These are phyloP conservation scores for Pachypanchax playfairii DNA, from an alignment of 2,113 vertebrate genomes.

Conservation along the genomic window DNA sequence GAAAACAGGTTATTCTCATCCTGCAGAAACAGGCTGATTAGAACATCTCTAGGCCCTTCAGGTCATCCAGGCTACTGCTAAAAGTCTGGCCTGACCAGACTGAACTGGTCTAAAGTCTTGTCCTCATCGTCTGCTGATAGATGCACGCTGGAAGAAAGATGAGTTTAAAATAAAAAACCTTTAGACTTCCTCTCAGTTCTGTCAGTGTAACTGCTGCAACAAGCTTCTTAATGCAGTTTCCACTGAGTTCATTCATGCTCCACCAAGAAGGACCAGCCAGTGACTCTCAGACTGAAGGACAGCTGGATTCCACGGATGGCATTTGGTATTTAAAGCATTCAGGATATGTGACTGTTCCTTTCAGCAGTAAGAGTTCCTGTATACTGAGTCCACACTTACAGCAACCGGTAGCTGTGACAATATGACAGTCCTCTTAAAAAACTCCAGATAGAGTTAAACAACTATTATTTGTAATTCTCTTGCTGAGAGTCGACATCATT, in stretches of 20 bases:
- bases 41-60: too few relatives aligned
- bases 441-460: slow-evolving; percentile 9
- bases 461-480: slow-evolving; percentile 30
- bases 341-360: slow-evolving; percentile 21
- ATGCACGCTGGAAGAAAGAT: neutral
- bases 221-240: slow-evolving; percentile 11
- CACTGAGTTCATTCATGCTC: slow-evolving; percentile 10
- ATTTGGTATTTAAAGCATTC: slow-evolving; percentile 45
- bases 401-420: slow-evolving; percentile 1
- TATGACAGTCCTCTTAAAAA: neutral
- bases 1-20: too few relatives aligned
- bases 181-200: too few relatives aligned
- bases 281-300: slow-evolving; percentile 40
- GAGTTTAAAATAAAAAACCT: neutral
- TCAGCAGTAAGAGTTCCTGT: slow-evolving; percentile 25
- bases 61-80: too few relatives aligned
- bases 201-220: slow-evolving; percentile 16
- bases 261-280: slow-evolving; percentile 1
- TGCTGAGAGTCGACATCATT: slow-evolving; percentile 10
- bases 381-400: slow-evolving; percentile 27
- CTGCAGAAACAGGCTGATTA: too few relatives aligned
- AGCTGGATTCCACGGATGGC: slow-evolving; percentile 42
- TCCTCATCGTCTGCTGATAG: neutral
- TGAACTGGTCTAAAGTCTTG: neutral
- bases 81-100: too few relatives aligned